Conservation (phyloP, 2,113 vertebrate species). For the Ploceus nigricollis region DNA sequence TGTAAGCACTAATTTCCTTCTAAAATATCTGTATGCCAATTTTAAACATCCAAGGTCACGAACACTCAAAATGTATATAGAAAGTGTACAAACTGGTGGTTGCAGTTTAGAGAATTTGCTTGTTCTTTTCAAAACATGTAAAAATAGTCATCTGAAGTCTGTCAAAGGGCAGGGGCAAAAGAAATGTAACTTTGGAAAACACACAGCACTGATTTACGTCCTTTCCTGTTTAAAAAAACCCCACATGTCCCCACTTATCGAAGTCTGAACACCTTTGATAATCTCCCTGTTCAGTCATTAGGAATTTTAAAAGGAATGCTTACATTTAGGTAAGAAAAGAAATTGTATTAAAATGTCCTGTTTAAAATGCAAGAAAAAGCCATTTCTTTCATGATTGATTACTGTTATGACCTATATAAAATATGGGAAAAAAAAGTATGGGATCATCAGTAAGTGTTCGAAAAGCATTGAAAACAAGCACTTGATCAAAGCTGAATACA, state of each 20-base stretch:
- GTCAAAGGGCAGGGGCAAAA: background rate
- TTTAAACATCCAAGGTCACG: background rate
- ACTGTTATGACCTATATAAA: background rate
- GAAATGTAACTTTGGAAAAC: background rate
- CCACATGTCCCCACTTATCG: background rate
- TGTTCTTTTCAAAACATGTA: background rate
- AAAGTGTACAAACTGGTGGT: background rate
- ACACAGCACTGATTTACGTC: background rate
- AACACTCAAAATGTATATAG: background rate
- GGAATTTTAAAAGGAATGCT: background rate
- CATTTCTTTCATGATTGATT: background rate
- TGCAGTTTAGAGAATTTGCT: background rate
- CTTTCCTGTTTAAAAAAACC: background rate
- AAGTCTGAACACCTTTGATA: background rate
- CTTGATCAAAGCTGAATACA: background rate
- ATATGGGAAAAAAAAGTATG: background rate
- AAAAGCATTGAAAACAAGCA: background rate
- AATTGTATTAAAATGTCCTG: background rate
- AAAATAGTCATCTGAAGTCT: background rate
- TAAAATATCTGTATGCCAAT: background rate
- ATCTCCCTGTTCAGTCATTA: background rate
- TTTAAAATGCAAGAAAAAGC: background rate
- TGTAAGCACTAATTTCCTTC: background rate
- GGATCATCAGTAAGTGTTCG: background rate
- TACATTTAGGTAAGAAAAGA: background rate